Evolutionary conservation across 2,113 vertebrate species (phyloP).

Genomic region (Fregata magnificens): DNA sequence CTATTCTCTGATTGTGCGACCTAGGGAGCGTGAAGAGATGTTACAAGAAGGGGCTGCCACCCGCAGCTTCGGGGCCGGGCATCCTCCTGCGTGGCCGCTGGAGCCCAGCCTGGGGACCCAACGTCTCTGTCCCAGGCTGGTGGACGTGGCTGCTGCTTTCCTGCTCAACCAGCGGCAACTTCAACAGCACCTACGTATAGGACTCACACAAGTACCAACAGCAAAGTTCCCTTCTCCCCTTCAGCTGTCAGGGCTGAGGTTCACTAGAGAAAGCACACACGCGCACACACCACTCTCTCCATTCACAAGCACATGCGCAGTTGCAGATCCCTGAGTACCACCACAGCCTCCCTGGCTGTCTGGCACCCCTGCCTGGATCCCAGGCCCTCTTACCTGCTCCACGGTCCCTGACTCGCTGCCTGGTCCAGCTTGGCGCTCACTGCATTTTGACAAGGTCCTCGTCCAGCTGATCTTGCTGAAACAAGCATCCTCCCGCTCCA

Average conservation of each 20-base stretch:
- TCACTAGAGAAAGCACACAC: neutral
- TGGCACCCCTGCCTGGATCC: neutral
- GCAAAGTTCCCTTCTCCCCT: neutral
- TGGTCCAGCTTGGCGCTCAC: neutral
- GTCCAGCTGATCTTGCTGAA: neutral
- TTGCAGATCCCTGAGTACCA: neutral
- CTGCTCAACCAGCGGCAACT: neutral
- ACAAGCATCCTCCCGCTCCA: neutral
- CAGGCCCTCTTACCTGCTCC: neutral
- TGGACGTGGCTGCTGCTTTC: neutral
- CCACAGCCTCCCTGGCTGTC: neutral
- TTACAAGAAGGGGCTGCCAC: neutral
- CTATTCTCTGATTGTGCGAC: neutral
- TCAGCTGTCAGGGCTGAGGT: neutral
- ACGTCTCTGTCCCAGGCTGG: neutral
- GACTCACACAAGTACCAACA: neutral
- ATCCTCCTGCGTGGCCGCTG: neutral
- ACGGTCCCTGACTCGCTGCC: neutral
- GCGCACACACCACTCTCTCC: fast-evolving
- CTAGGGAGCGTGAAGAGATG: neutral
- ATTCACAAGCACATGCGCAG: neutral
- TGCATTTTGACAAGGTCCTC: neutral
- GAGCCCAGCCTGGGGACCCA: fast-evolving
- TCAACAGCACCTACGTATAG: neutral
- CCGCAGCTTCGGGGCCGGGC: neutral